Evolutionary conservation across 92 coral and sea anemone genomes (phyloP), one percentile per base, ranked within the genome.

Genomic region (Siderastrea siderea): DNA sequence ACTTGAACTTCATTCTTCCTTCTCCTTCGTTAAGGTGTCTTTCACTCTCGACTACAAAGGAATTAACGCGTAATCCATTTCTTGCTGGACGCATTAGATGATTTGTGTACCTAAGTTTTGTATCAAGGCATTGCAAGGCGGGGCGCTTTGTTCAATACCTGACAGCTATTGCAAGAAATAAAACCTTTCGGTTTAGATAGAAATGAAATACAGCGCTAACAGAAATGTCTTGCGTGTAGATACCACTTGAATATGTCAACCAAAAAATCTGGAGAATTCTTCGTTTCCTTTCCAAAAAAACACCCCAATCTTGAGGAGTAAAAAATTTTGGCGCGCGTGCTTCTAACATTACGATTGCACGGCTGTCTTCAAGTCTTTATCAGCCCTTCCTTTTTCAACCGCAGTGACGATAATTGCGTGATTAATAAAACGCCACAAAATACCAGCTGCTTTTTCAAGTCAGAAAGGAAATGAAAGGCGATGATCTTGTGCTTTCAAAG

Each of bases 241-340:
- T 47, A 63, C 74, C 90, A 95, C 98, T 95, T 93, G 94, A 84
- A 89, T 13, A 84, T 88, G 98, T 95, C 98, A 95, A 63, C 60
- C 74, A 71, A 93, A 91, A 93, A 87, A 87, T 95, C 93, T 63
- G 59, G 93, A 83, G 83, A 86, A 95, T 93, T 86, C 91, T 63
- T 64, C 26, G 68, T 57, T 63, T 71, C 68, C 84, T 51, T 19
- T 47, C 48, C 67, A 53, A 19, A 71, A 58, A 71, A 58, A 59
- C 17, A 11, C 62, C 6, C n/a, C 11, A 66, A 0, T 52, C 53
- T 68, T 79, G 55, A 50, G 57, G 13, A 9, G 13, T 16, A 38
- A 68, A 69, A 47, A 17, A 50, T 58, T 49, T 16, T 63, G 38
- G 16, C 11, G 47, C 53, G 13, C 47, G 6, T 10, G 14, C 26